Conservation (phyloP, 2,797 vertebrate species). For the Enteromius treurensis region DNA sequence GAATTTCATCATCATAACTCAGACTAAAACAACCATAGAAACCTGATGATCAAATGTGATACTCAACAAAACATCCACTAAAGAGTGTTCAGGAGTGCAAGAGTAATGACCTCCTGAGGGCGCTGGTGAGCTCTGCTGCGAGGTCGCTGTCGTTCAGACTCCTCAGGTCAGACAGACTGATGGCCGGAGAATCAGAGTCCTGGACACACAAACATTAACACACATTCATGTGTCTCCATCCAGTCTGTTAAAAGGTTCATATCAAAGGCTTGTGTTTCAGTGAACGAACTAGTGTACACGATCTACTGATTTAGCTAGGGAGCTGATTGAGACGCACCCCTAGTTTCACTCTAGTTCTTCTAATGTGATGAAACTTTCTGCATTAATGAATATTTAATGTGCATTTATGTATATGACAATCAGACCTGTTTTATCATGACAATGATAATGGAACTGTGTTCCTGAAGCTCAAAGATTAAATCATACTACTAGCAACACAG, state of each 20-base stretch:
- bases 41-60: background rate
- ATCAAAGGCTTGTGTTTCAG: background rate
- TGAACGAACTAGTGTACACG: too few species aligned
- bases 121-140: slow-evolving; percentile 79
- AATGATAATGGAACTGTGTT: too few species aligned
- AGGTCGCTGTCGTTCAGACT: slow-evolving; percentile 78
- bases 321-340: too few species aligned
- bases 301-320: too few species aligned
- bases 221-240: too few species aligned
- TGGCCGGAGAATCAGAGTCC: slow-evolving; percentile 76
- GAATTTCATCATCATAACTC: background rate
- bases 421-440: too few species aligned
- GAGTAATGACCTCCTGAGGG: slow-evolving; percentile 77
- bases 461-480: too few species aligned
- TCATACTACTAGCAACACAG: too few species aligned
- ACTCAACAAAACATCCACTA: slow-evolving; percentile 29
- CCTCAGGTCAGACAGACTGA: slow-evolving; percentile 77
- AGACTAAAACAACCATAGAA: background rate
- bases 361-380: background rate
- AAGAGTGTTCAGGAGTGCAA: background rate
- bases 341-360: too few species aligned
- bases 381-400: background rate
- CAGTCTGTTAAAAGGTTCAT: background rate
- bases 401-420: too few species aligned
- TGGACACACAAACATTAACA: slow-evolving; percentile 64